phyloP scores from a whole-genome alignment of 2,797 vertebrate genomes.

The Mastacembelus armatus region DNA sequence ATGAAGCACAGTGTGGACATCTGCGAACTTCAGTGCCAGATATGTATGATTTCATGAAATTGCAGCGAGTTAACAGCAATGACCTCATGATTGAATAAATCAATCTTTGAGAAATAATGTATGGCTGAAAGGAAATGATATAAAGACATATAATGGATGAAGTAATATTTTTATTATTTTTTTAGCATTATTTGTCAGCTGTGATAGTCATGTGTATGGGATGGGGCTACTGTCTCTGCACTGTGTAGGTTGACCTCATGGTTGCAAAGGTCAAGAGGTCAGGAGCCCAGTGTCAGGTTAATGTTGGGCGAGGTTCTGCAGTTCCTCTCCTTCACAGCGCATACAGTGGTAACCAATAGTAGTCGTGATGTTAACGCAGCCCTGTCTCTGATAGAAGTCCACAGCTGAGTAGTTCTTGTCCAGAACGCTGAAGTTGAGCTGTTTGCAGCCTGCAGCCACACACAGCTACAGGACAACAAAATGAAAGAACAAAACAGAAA shows the following conservation, averaged over 20 bases:
- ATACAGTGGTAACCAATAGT: constrained; percentile 83
- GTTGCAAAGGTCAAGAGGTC: constrained; percentile 6
- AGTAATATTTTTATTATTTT: too few relatives aligned
- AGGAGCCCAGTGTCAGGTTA: constrained; percentile 6
- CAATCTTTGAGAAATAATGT: not conserved
- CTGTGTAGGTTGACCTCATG: constrained; percentile 22
- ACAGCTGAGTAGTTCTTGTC: constrained; percentile 86
- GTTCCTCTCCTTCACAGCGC: constrained; percentile 77
- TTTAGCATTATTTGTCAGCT: too few relatives aligned
- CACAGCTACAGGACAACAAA: constrained; percentile 72
- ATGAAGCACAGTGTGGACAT: constrained; percentile 13
- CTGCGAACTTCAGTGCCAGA: constrained; percentile 37
- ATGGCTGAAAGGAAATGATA: not conserved
- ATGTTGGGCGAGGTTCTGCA: constrained; percentile 80
- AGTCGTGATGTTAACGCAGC: constrained; percentile 78
- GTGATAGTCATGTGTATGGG: constrained; percentile 27
- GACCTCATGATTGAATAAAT: not conserved
- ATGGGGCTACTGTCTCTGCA: constrained; percentile 47
- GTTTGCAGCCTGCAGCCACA: constrained; percentile 83
- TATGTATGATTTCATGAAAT: constrained; percentile 48
- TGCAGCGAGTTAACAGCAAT: constrained; percentile 1
- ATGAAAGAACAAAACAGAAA: not conserved
- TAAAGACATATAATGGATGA: not conserved
- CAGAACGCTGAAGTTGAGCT: constrained; percentile 83
- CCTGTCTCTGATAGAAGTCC: constrained; percentile 85